Base-by-base conservation (phyloP, 30 jellyfish, hydroid and myxozoan genomes). In the Aurelia sp. region DNA sequence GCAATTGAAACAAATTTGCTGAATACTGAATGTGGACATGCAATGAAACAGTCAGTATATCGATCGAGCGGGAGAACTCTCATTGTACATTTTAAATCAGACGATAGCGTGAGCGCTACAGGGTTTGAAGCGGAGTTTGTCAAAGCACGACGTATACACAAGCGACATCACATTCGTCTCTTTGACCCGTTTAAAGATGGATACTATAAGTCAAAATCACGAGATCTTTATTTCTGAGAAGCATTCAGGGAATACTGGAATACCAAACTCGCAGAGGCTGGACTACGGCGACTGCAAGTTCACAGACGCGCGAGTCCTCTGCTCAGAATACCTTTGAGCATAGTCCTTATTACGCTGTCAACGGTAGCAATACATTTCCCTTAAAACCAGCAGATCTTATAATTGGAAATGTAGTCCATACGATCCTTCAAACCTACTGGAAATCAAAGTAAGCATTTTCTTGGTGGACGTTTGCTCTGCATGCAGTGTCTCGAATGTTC, bases 141-240 rank as follows among this genome's bases (percentile, higher is more conserved):
- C 11, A 87, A 60, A 50, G 31, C 30, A 13, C 73, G 87, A 19
- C 73, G 62, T 59, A 81, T 85, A 13, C 52, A 66, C 18, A 78
- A 79, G 70, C 74, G 96, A 52, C 78, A 82, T 48, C 91, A 82
- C 57, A 82, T 82, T 47, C 84, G 85, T 41, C 67, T 82, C 60
- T 70, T 18, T 40, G 91, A 82, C 41, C 91, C 91, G 31, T 82
- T 69, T 33, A 82, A 82, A 52, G 91, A 82, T 59, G 81, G 79
- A 66, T 64, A 48, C 16, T 66, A 57, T 50, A 69, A 75, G 9
- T 82, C 91, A 35, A 55, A 78, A 82, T 51, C 91, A 13, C 73
- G 91, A 48, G 91, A 82, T 41, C 63, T 82, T 33, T 82, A 82
- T 41, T 59, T 64, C 61, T 79, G 89, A 79, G n/a, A 58, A 37